A percentile compares a stretch with the other conserved stretches of the same genome.
These are phyloP conservation scores for Neosilurus mollespiculum DNA, from an alignment of 2,797 vertebrate species.

Conservation along the genomic window DNA sequence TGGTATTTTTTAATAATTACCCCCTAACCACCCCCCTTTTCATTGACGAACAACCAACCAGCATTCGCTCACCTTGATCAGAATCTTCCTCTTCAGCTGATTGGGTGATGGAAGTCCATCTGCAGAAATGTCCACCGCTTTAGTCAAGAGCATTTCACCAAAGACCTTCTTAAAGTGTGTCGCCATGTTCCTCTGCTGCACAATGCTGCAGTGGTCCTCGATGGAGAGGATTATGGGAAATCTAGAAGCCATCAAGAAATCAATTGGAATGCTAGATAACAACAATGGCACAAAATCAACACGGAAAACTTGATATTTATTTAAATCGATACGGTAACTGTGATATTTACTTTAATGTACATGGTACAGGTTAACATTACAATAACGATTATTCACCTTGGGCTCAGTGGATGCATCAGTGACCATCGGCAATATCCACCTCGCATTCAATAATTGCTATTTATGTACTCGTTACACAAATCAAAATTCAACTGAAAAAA, in stretches of 20 bases:
- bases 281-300: not conserved
- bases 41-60: not conserved
- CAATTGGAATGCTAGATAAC: not conserved
- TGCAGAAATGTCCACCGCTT: slow-evolving; percentile 91
- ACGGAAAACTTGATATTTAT: not conserved
- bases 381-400: not conserved
- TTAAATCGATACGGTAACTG: not conserved
- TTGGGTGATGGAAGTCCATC: slow-evolving; percentile 95
- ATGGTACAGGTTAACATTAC: no score
- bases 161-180: slow-evolving; percentile 91
- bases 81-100: slow-evolving; percentile 95
- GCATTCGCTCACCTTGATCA: slow-evolving; percentile 86
- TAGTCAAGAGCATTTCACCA: slow-evolving; percentile 93
- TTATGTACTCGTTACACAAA: no score
- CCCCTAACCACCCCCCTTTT: not conserved
- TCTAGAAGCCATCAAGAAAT: slow-evolving; percentile 62
- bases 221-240: slow-evolving; percentile 95
- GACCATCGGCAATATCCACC: no score
- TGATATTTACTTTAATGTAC: not conserved
- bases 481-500: no score
- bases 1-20: not conserved
- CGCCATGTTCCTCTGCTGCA: slow-evolving; percentile 98
- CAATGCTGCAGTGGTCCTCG: slow-evolving; percentile 98
- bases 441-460: no score
- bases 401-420: no score